Conservation (phyloP, 2,113 vertebrate species). For the Sebastes schlegelii region DNA sequence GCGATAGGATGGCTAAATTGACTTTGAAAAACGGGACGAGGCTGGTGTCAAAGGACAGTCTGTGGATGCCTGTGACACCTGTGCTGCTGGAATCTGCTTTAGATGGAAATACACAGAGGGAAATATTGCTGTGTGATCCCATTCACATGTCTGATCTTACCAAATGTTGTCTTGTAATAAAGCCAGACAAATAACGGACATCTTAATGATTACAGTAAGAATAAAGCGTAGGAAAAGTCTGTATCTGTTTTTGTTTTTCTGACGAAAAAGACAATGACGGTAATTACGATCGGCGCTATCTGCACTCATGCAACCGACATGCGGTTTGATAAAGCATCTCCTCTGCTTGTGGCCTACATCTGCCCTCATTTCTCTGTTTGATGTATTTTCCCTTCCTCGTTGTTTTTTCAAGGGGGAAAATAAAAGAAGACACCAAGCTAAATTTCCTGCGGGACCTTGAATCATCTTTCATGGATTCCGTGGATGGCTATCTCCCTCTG, state of each 20-base stretch:
- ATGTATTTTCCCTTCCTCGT: slow-evolving; percentile 57
- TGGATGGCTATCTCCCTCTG: slow-evolving; percentile 48
- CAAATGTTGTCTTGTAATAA: not conserved
- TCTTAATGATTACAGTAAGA: not conserved
- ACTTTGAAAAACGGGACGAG: slow-evolving; percentile 65
- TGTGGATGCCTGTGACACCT: slow-evolving; percentile 22
- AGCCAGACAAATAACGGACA: not conserved
- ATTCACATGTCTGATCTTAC: not conserved
- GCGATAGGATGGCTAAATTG: slow-evolving; percentile 52
- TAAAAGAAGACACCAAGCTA: slow-evolving; percentile 44
- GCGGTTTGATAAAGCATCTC: slow-evolving; percentile 66
- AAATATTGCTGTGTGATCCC: not conserved
- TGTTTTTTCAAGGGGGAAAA: slow-evolving; percentile 41
- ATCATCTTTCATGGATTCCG: slow-evolving; percentile 62
- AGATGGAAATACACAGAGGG: slow-evolving; percentile 19
- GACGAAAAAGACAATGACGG: slow-evolving; percentile 27
- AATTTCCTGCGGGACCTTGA: slow-evolving; percentile 67
- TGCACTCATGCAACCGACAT: slow-evolving; percentile 20
- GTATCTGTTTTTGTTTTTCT: slow-evolving; percentile 1
- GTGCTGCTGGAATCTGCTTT: slow-evolving; percentile 22
- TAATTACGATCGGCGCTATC: slow-evolving; percentile 53
- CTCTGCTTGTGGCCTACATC: slow-evolving; percentile 63
- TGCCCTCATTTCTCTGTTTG: slow-evolving; percentile 61
- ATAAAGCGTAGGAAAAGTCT: not conserved
- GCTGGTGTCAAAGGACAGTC: slow-evolving; percentile 38